Evolutionary conservation across 2,797 vertebrate species (phyloP), one percentile per base, ranked within the genome.

Genomic region (Rhyacichthys aspro): DNA sequence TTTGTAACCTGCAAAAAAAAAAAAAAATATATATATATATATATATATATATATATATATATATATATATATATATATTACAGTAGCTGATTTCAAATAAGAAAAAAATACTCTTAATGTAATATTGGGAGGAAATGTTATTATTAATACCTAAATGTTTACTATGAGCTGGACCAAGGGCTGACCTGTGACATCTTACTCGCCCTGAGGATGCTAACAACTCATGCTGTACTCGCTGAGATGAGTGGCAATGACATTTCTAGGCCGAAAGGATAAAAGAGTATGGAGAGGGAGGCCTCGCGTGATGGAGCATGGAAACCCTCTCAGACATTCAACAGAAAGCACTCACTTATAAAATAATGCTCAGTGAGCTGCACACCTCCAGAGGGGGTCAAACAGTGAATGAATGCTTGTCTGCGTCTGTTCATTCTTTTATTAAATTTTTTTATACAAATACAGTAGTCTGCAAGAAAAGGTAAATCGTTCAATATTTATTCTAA

Each of bases 231-330:
- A 63, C 66, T 70, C 53, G 56, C 62, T 52, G 46, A 73, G 62
- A 84, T 71, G 69, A 89, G 60, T 55, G 56, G 64, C 32, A 17
- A 37, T 79, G 71, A 81, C 72, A 66, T 86, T 84, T 88, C 79
- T 86, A 66, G 85, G 78, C 64, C 68, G 47, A 72, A 72, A 55
- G 61, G 57, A 78, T 59, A 63, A 75, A 70, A 59, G 56, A 55
- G 14, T 46, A 18, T 55, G 55, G 47, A 46, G 53, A 53, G 38
- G 43, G 71, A 70, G 43, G 19, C 23, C 19, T 46, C 11, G 16
- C 50, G 49, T 8, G 34, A 70, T 43, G 64, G 60, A 78, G 73
- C 65, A 79, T 65, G 76, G 70, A 85, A 84, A 81, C 50, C 63
- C 76, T 86, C 71, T 86, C 72, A 77, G 78, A 68, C 68, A 50